Conservation (phyloP, 37 sponge, comb jelly and placozoan species). For the Oscarella lobularis region DNA sequence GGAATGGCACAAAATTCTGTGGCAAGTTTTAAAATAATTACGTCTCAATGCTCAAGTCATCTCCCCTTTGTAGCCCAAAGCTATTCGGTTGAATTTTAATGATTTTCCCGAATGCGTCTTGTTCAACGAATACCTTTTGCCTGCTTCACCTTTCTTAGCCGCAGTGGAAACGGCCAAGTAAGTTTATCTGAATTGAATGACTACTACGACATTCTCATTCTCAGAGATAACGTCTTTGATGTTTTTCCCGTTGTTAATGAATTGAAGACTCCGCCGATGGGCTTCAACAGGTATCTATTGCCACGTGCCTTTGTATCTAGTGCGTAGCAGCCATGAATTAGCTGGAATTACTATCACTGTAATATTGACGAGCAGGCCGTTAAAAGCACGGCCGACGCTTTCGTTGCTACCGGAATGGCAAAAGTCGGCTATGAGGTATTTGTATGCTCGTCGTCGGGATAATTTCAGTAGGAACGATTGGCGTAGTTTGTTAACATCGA, state of each 20-base stretch:
- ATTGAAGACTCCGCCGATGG: conserved; percentile 1
- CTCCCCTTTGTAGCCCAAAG: neutral
- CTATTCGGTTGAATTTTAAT: neutral
- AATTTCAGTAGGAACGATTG: no score
- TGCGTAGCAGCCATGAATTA: neutral
- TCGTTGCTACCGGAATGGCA: conserved; percentile 3
- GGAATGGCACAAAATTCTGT: neutral
- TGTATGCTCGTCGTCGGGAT: no score
- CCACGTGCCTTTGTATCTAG: neutral
- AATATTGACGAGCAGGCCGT: conserved; percentile 3
- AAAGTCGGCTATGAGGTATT: neutral
- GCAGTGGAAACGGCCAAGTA: no score
- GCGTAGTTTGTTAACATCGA: conserved; percentile 2
- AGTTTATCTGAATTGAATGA: no score
- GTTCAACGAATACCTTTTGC: neutral
- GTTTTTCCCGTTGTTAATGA: no score
- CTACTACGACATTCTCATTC: no score
- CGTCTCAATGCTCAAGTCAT: neutral
- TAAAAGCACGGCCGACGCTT: conserved; percentile 2
- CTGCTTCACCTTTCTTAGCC: neutral
- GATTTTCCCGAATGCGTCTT: neutral
- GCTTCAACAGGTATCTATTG: conserved; percentile 4
- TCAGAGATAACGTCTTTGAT: no score
- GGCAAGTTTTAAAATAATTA: no score
- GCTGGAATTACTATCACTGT: conserved; percentile 7